Conservation (phyloP, 1,140 invertebrate genomes). For the Papilio polytes region DNA sequence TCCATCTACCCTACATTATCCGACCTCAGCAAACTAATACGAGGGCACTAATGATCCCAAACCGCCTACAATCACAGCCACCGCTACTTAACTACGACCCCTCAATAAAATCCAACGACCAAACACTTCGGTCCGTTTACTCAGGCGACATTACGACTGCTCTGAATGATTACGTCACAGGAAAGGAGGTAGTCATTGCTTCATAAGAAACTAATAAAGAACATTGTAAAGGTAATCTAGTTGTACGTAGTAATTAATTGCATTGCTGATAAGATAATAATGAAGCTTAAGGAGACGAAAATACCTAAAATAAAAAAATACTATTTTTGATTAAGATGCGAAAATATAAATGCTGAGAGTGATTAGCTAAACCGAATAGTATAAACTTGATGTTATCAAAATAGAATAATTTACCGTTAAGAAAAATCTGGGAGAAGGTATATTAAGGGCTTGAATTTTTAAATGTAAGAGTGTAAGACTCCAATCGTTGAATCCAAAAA, state of each 20-base stretch:
- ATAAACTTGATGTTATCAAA: no score
- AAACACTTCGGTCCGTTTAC: constrained; percentile 10
- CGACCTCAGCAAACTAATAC: neutral
- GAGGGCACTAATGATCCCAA: neutral
- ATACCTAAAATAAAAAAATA: no score
- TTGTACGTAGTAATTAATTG: neutral
- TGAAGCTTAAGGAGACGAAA: no score
- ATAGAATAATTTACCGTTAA: no score
- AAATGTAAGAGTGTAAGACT: neutral
- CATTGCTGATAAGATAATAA: no score
- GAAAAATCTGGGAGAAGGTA: no score
- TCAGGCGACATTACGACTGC: neutral
- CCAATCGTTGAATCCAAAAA: neutral
- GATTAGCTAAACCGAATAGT: no score
- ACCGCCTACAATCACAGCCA: neutral
- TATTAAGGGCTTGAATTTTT: no score
- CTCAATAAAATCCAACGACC: neutral
- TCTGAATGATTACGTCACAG: neutral
- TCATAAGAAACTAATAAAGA: neutral
- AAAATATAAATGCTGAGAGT: no score
- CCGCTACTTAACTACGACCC: neutral
- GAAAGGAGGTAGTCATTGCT: neutral
- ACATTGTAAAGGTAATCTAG: neutral
- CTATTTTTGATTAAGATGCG: no score
- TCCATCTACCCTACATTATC: neutral